phyloP scores from a whole-genome alignment of 2,888 invertebrate genomes.

The Diarsia brunnea region DNA sequence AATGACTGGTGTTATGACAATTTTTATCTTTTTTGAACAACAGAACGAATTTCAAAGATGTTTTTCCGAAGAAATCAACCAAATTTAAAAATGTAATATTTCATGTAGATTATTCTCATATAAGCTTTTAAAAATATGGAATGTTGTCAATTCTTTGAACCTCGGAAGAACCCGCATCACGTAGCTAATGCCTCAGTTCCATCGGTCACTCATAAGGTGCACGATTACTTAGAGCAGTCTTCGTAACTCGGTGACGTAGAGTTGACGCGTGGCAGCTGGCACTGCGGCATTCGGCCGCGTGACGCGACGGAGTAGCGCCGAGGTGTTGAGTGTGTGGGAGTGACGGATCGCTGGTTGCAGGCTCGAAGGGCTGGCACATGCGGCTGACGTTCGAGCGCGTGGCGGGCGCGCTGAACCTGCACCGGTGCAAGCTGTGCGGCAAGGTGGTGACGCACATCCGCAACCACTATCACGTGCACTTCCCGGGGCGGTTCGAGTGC shows the following conservation, averaged over 20 bases:
- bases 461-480: slow-evolving; percentile 98
- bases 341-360: slow-evolving; percentile 93
- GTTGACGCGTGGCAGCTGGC: slow-evolving; percentile 68
- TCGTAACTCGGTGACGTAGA: slow-evolving; percentile 26
- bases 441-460: slow-evolving; percentile 98
- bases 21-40: not conserved
- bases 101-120: not conserved
- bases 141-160: slow-evolving; percentile 39
- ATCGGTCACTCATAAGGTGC: slow-evolving; percentile 53
- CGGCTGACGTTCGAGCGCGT: slow-evolving; percentile 98
- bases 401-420: slow-evolving; percentile 97
- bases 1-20: not conserved
- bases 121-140: not conserved
- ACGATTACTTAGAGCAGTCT: slow-evolving; percentile 35
- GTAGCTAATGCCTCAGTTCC: slow-evolving; percentile 76
- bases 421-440: slow-evolving; percentile 98
- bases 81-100: not conserved
- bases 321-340: slow-evolving; percentile 65
- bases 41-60: not conserved
- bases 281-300: slow-evolving; percentile 71
- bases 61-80: not conserved
- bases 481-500: slow-evolving; percentile 97
- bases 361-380: slow-evolving; percentile 98
- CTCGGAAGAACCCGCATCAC: slow-evolving; percentile 68
- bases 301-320: slow-evolving; percentile 47